Base-by-base conservation (phyloP, 2,888 invertebrate species). In the Gari tellinella region DNA sequence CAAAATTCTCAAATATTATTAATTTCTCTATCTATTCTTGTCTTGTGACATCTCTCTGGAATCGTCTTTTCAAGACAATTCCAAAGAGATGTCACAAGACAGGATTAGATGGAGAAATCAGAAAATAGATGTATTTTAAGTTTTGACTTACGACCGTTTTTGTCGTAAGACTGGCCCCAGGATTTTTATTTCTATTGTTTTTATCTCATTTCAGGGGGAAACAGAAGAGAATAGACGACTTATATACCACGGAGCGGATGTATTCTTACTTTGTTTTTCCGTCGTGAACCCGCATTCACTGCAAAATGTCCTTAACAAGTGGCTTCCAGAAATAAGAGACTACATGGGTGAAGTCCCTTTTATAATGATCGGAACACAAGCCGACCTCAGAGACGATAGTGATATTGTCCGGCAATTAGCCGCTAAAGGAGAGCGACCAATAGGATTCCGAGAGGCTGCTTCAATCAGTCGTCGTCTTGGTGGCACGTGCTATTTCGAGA, bases 261-360 rank as follows among this genome's bases (percentile, higher is more conserved):
- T 86, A 4, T 85, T 88, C 67, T 81, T 88, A 21, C 80, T 88
- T 65, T 88, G 88, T 69, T 88, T 86, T 62, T 86, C 86, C 7
- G 85, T 86, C 8, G 84, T 88, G 25, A 77, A 82, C 43, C 87
- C 87, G 17, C 82, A 83, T 23, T 83, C 86, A 1, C 74, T 85
- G 31, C 57, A 43, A 21, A 83, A 86, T 58, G 83, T 85, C 37
- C 79, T 85, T 45, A 69, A 80, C 31, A 76, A 85, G 41, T 88
- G 87, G 87, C 64, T 86, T 40, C 86, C 87, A 15, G 84, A 83
- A 57, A 79, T 88, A 4, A 68, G 80, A 15, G 46, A 75, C 10
- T 62, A 53, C 12, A 75, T 83, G 70, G 84, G 86, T 15, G 75
- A 79, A 26, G 81, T 81, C n/a, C 88, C 88, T 0, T 82, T 86